phyloP scores from a whole-genome alignment of 2,888 invertebrate species.

The Machimus atricapillus region DNA sequence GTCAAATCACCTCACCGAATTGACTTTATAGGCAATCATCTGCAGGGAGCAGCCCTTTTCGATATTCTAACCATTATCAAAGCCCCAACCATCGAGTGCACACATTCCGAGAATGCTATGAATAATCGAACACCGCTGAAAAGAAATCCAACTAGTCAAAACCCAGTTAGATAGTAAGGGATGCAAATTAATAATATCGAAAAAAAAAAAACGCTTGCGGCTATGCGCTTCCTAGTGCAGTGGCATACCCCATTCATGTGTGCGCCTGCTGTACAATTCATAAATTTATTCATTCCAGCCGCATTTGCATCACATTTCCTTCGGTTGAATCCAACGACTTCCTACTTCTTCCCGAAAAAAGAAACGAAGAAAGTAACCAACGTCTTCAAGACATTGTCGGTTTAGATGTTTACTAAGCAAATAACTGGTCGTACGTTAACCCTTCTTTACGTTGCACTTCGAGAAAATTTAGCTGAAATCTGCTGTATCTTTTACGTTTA shows the following conservation, averaged over 20 bases:
- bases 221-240: neutral
- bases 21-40: conserved; percentile 34
- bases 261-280: neutral
- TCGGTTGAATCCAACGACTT: neutral
- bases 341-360: conserved; percentile 25
- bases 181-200: conserved; percentile 20
- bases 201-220: neutral
- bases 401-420: conserved; percentile 25
- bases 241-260: neutral
- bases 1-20: conserved; percentile 13
- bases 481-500: neutral
- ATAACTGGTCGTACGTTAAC: conserved; percentile 6
- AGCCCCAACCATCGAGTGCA: neutral
- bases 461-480: neutral
- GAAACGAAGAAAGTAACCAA: neutral
- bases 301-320: conserved; percentile 35
- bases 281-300: conserved; percentile 21
- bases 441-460: neutral
- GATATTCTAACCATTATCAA: conserved; percentile 14
- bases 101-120: neutral
- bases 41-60: conserved; percentile 13
- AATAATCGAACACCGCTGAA: neutral
- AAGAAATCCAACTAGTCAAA: neutral
- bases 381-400: neutral
- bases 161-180: neutral